Conservation (phyloP, 2,888 invertebrate genomes). For the Cataglyphis livida region DNA sequence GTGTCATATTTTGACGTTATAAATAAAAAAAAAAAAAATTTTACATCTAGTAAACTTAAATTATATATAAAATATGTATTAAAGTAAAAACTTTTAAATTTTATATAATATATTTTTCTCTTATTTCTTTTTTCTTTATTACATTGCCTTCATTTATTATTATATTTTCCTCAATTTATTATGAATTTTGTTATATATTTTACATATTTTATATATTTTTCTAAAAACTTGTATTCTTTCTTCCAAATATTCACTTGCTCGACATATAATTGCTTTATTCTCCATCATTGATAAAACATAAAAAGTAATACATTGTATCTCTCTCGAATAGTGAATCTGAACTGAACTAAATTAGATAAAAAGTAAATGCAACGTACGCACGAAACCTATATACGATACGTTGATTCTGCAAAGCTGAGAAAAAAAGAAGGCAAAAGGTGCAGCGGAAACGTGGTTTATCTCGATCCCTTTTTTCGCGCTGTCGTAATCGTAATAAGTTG, state of each 20-base stretch:
- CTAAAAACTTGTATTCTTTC: background rate
- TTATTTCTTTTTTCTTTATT: background rate
- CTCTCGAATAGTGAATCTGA: background rate
- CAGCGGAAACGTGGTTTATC: conserved; percentile 34
- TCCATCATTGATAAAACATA: conserved; percentile 12
- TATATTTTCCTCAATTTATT: background rate
- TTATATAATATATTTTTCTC: background rate
- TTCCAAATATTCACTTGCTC: background rate
- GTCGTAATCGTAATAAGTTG: conserved; percentile 26
- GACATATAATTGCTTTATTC: background rate
- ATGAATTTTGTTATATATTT: background rate
- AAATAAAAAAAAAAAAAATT: background rate
- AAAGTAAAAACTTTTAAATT: background rate
- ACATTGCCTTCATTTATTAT: background rate
- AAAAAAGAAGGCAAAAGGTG: background rate
- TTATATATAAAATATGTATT: background rate
- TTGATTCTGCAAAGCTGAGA: conserved; percentile 20
- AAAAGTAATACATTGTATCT: conserved; percentile 3
- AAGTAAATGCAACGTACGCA: conserved; percentile 24
- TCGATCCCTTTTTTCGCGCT: conserved; percentile 23
- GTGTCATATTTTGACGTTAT: background rate
- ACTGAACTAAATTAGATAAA: background rate
- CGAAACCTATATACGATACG: background rate
- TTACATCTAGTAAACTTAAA: background rate
- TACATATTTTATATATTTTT: background rate